Evolutionary conservation across 2,888 invertebrate genomes (phyloP).

Genomic region (Bellardia pandia): DNA sequence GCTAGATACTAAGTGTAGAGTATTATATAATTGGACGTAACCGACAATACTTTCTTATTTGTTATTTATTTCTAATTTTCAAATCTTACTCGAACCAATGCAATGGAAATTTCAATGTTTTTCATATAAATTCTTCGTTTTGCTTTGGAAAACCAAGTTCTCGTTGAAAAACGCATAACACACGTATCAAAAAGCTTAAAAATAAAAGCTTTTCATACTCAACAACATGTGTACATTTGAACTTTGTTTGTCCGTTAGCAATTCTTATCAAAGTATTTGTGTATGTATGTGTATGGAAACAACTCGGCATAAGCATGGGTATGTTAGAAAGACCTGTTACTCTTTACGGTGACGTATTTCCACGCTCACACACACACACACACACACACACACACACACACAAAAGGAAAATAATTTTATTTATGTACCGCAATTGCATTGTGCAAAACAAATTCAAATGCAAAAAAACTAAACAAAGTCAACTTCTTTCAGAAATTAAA

Average conservation of each 20-base stretch:
- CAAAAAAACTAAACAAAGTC: conserved; percentile 8
- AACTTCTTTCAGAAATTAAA: conserved; percentile 6
- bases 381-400: neutral
- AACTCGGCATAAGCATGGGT: neutral
- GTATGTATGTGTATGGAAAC: neutral
- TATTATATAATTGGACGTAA: too few species aligned
- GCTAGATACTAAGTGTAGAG: too few species aligned
- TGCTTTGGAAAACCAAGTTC: too few species aligned
- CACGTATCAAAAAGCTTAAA: conserved; percentile 4
- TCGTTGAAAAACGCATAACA: too few species aligned
- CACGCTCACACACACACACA: neutral
- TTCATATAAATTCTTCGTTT: too few species aligned
- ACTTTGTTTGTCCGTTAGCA: conserved; percentile 56
- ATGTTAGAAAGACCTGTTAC: conserved; percentile 53
- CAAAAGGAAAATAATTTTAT: neutral
- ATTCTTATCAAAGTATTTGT: neutral
- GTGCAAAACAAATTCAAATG: neutral
- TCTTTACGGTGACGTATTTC: conserved; percentile 32
- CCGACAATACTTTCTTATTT: too few species aligned
- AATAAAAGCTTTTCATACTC: conserved; percentile 56
- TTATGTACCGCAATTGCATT: conserved; percentile 36
- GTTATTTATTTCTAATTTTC: too few species aligned
- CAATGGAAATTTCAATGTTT: too few species aligned
- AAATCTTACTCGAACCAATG: too few species aligned
- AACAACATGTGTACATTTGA: conserved; percentile 51